A percentile compares a stretch with the other conserved stretches of the same genome.
Evolutionary conservation across 2,888 invertebrate genomes (phyloP).

Genomic region (Reticulitermes lucifugus): DNA sequence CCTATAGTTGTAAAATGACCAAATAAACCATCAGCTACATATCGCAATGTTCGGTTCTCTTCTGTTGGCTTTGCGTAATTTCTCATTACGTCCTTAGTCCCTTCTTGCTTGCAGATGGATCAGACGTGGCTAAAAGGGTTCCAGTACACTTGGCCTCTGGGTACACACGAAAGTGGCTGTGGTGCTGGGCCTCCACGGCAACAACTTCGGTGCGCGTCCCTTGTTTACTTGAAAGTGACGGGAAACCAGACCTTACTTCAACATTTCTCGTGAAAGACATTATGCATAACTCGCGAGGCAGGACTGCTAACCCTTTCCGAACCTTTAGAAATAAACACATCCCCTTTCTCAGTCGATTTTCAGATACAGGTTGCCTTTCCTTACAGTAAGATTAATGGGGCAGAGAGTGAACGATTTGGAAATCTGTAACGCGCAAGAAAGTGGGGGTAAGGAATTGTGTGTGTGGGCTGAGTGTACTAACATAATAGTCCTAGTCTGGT

Average conservation of each 20-base stretch:
- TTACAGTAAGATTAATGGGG: not conserved
- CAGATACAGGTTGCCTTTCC: not conserved
- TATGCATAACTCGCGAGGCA: not conserved
- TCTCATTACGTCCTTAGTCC: not conserved
- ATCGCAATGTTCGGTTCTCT: too few relatives aligned
- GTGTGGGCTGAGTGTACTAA: not conserved
- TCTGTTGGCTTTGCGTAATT: too few relatives aligned
- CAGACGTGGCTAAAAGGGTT: not conserved
- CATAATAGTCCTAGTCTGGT: not conserved
- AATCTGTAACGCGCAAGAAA: not conserved
- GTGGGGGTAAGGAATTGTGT: not conserved
- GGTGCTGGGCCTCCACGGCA: not conserved
- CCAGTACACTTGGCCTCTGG: not conserved
- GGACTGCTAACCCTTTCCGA: not conserved
- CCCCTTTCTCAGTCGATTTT: not conserved
- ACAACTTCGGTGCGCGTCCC: not conserved
- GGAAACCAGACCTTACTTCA: conserved; percentile 3
- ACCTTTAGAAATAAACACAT: not conserved
- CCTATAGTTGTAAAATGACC: too few relatives aligned
- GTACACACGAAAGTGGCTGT: not conserved
- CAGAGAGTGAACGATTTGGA: not conserved
- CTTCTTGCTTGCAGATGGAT: not conserved
- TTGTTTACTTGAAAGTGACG: conserved; percentile 24
- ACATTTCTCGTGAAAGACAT: conserved; percentile 14
- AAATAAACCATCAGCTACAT: too few relatives aligned